Evolutionary conservation across 2,888 invertebrate genomes (phyloP), one percentile per base, ranked within the genome.

Genomic region (Orthosia gracilis): DNA sequence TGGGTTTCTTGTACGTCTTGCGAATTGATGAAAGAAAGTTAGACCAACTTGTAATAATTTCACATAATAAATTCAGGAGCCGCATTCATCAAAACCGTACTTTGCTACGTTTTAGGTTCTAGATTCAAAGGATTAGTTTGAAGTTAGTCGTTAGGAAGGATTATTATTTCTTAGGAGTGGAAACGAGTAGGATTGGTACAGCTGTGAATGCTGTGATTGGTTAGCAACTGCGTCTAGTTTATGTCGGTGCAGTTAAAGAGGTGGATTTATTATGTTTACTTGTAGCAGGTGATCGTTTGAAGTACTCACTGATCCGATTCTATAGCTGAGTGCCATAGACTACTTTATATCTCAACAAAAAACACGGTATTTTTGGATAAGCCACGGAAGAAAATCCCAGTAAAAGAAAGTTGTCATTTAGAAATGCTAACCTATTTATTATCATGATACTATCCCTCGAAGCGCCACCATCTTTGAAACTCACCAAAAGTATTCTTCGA

Each of bases 11-110:
- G 79, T 57, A 67, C 55, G 80, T 75, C 65, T 71, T 31, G 31
- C 17, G 49, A 77, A 78, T 77, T 83, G 77, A 85, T 77, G 74
- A 76, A 66, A 66, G 58, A 80, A 64, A n/a, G n/a, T n/a, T n/a
- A n/a, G n/a, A n/a, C n/a, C 76, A 78, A 73, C 75, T 84, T 72
- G 75, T 83, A 61, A 67, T 49, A 55, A 65, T 50, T 59, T 78
- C 49, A 64, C 66, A 54, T 76, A 52, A 52, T 76, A 57, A 55
- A 76, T 73, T 67, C 57, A 49, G 69, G 18, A 67, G 69, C 61
- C 55, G 26, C 47, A 65, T 69, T 69, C 55, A 72, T 82, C 52
- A 49, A 50, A 69, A 57, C 31, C 78, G 54, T 80, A 64, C 49
- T 80, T 64, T 4, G 59, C 17, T 21, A 54, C 13, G 31, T 45